Evolutionary conservation across 2,888 invertebrate species (phyloP).

Genomic region (Tachina lurida): DNA sequence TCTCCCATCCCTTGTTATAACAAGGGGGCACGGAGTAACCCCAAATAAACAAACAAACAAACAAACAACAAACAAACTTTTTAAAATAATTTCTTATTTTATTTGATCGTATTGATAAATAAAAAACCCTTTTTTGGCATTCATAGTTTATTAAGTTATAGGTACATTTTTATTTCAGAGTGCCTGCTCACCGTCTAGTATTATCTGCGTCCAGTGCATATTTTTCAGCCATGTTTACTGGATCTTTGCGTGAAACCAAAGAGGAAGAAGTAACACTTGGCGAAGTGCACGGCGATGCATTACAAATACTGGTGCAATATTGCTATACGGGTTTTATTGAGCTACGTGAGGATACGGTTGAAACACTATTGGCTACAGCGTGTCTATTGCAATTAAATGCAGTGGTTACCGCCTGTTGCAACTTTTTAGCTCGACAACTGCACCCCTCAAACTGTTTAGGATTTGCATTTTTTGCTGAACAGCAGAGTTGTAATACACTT

Average conservation of each 20-base stretch:
- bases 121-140: too few relatives aligned
- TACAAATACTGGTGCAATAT: slow-evolving; percentile 92
- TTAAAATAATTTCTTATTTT: too few relatives aligned
- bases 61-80: too few relatives aligned
- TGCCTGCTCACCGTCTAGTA: slow-evolving; percentile 93
- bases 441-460: slow-evolving; percentile 96
- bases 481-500: slow-evolving; percentile 92
- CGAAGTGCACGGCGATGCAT: slow-evolving; percentile 92
- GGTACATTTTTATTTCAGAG: slow-evolving; percentile 82
- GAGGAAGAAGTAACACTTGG: slow-evolving; percentile 93
- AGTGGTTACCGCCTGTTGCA: slow-evolving; percentile 94
- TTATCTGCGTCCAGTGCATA: slow-evolving; percentile 96
- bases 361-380: slow-evolving; percentile 93
- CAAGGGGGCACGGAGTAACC: too few relatives aligned
- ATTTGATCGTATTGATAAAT: too few relatives aligned
- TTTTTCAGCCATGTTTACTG: slow-evolving; percentile 98
- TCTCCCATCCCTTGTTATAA: too few relatives aligned
- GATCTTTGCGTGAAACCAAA: slow-evolving; percentile 91
- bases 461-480: slow-evolving; percentile 96
- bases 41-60: too few relatives aligned
- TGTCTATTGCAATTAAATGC: slow-evolving; percentile 93
- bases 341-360: slow-evolving; percentile 95
- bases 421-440: slow-evolving; percentile 92
- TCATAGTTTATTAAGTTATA: not conserved
- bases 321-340: slow-evolving; percentile 93